A percentile compares a stretch with the other conserved stretches of the same genome.
Evolutionary conservation across 2,113 vertebrate species (phyloP).

Genomic region (Coryphaenoides rupestris): DNA sequence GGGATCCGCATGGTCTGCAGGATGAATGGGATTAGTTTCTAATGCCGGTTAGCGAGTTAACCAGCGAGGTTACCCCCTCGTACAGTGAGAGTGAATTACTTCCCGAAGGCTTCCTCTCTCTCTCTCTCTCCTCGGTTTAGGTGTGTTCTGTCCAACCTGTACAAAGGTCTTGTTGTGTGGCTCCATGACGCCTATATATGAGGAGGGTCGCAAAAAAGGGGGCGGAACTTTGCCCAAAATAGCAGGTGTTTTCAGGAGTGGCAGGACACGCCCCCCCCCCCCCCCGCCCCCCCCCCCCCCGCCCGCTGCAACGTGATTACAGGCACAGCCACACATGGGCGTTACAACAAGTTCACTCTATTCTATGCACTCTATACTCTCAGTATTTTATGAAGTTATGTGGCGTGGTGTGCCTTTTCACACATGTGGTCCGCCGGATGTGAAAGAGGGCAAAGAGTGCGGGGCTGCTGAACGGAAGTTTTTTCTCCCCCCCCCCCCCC

Average conservation of each 20-base stretch:
- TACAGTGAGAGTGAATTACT: conserved; percentile 7
- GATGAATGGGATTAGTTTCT: conserved; percentile 27
- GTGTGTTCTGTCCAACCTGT: too few relatives aligned
- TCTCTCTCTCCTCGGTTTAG: too few relatives aligned
- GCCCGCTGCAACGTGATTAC: too few relatives aligned
- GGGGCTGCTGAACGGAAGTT: conserved; percentile 38
- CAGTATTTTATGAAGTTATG: conserved; percentile 39
- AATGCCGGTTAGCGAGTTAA: conserved; percentile 23
- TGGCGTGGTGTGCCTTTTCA: conserved; percentile 35
- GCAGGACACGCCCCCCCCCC: conserved; percentile 16
- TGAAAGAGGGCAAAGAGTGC: conserved; percentile 39
- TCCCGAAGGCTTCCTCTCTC: too few relatives aligned
- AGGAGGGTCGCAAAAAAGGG: too few relatives aligned
- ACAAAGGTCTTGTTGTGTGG: not conserved
- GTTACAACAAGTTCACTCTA: conserved; percentile 44
- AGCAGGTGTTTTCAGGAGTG: conserved; percentile 40
- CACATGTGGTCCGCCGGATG: conserved; percentile 43
- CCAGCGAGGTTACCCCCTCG: conserved; percentile 3
- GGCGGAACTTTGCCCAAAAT: conserved; percentile 14
- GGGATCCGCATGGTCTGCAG: conserved; percentile 19
- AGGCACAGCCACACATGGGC: conserved; percentile 21
- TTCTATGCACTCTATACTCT: too few relatives aligned
- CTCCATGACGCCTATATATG: not conserved
- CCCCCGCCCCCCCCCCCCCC: not conserved
- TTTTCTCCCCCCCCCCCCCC: conserved; percentile 11